Evolutionary conservation across 2,888 invertebrate genomes (phyloP).

Genomic region (Anarsia innoxiella): DNA sequence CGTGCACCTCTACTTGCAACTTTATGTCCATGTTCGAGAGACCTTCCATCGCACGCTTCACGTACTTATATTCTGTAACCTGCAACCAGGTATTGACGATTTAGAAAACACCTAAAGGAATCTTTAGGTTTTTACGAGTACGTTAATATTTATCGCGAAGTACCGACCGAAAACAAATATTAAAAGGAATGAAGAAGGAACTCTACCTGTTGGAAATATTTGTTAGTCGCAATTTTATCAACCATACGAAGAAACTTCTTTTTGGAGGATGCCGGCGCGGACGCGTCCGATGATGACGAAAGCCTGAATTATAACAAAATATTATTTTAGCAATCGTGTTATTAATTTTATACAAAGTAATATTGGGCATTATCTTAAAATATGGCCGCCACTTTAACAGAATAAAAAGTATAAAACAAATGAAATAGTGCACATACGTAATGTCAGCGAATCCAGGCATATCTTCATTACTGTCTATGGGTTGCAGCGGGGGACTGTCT

Average conservation of each 20-base stretch:
- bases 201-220: slow-evolving; percentile 85
- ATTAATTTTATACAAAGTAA: too few species aligned
- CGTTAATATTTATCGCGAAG: too few species aligned
- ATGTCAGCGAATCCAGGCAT: slow-evolving; percentile 26
- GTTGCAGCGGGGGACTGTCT: slow-evolving; percentile 67
- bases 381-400: too few species aligned
- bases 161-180: too few species aligned
- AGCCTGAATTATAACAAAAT: too few species aligned
- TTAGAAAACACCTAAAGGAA: too few species aligned
- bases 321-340: too few species aligned
- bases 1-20: slow-evolving; percentile 88
- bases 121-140: too few species aligned
- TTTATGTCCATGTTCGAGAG: slow-evolving; percentile 92
- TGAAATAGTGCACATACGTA: slow-evolving; percentile 35
- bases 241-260: slow-evolving; percentile 88
- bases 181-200: not conserved
- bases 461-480: slow-evolving; percentile 48
- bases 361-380: too few species aligned
- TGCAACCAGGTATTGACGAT: too few species aligned
- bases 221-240: slow-evolving; percentile 88
- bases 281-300: too few species aligned
- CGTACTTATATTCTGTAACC: slow-evolving; percentile 90
- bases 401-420: too few species aligned
- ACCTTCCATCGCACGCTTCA: slow-evolving; percentile 92
- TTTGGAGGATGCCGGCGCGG: slow-evolving; percentile 71